Percentiles rank a stretch among this genome's conserved stretches.
These are phyloP conservation scores for Smittia sp. DNA, from an alignment of 2,888 invertebrate species.

Conservation along the genomic window DNA sequence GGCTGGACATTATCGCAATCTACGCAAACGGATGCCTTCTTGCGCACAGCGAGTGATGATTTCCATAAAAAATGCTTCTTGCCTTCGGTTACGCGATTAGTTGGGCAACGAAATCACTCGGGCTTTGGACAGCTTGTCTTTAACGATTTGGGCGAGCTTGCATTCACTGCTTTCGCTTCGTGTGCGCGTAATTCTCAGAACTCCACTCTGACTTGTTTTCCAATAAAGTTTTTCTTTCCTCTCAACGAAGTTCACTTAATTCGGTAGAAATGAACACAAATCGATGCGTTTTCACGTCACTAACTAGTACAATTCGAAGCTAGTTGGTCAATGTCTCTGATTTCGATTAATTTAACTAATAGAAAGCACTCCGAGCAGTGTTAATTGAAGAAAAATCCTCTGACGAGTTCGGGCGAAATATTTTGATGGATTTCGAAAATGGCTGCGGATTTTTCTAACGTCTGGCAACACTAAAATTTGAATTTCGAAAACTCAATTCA, in stretches of 20 bases:
- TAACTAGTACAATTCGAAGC: background rate
- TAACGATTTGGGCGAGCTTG: background rate
- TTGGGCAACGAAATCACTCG: background rate
- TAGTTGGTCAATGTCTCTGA: background rate
- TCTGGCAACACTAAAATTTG: background rate
- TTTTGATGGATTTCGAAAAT: background rate
- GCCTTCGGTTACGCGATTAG: background rate
- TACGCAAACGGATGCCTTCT: slow-evolving; percentile 19
- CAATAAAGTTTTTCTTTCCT: background rate
- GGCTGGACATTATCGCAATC: slow-evolving; percentile 34
- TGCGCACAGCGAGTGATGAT: background rate
- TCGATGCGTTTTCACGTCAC: background rate
- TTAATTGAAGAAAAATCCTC: background rate
- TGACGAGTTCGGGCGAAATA: background rate
- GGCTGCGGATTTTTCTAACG: background rate
- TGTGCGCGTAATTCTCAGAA: background rate
- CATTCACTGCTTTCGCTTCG: background rate
- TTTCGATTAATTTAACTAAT: background rate
- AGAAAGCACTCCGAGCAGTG: background rate
- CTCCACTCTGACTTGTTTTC: background rate
- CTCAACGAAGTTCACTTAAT: background rate
- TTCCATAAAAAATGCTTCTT: slow-evolving; percentile 32
- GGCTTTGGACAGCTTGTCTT: background rate
- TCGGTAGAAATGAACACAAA: background rate
- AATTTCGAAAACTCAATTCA: too few species aligned